Conservation (phyloP, 2,113 vertebrate genomes). For the Takifugu flavidus region DNA sequence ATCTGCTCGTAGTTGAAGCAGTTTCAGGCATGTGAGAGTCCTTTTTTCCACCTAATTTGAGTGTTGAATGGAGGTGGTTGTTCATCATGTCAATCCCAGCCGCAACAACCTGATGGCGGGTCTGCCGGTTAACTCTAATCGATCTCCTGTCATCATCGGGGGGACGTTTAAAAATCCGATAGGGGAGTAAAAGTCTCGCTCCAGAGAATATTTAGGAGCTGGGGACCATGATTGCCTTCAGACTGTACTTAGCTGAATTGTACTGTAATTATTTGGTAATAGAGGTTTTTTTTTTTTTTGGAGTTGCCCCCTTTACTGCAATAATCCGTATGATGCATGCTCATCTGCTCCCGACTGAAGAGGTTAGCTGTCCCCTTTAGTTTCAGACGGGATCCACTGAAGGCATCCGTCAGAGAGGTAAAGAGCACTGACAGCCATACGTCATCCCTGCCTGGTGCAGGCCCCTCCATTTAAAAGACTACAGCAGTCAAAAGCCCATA, state of each 20-base stretch:
- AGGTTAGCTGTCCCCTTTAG: slow-evolving; percentile 69
- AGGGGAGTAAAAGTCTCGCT: not conserved
- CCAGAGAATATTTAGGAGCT: slow-evolving; percentile 11
- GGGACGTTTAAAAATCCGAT: not conserved
- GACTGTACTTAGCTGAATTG: slow-evolving; percentile 51
- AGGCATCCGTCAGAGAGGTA: slow-evolving; percentile 67
- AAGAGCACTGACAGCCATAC: slow-evolving; percentile 67
- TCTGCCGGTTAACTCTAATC: slow-evolving; percentile 44
- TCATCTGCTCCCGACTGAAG: slow-evolving; percentile 52
- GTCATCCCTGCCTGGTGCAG: slow-evolving; percentile 65
- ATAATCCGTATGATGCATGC: slow-evolving; percentile 62
- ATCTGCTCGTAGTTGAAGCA: not conserved
- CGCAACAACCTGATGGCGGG: slow-evolving; percentile 64
- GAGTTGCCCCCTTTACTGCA: slow-evolving; percentile 43
- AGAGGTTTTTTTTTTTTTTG: slow-evolving; percentile 45
- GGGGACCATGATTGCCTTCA: slow-evolving; percentile 43
- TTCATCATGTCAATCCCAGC: slow-evolving; percentile 39
- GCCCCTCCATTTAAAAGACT: slow-evolving; percentile 70
- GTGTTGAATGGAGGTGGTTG: not conserved
- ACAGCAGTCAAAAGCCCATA: slow-evolving; percentile 76
- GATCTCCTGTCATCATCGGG: slow-evolving; percentile 67
- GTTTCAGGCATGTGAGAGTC: slow-evolving; percentile 7
- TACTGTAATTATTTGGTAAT: slow-evolving; percentile 47
- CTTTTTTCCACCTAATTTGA: too few species aligned
- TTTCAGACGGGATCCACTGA: slow-evolving; percentile 60